Evolutionary conservation across 2,113 vertebrate genomes (phyloP), one percentile per base, ranked within the genome.

Genomic region (Psittacula cyanocephala): DNA sequence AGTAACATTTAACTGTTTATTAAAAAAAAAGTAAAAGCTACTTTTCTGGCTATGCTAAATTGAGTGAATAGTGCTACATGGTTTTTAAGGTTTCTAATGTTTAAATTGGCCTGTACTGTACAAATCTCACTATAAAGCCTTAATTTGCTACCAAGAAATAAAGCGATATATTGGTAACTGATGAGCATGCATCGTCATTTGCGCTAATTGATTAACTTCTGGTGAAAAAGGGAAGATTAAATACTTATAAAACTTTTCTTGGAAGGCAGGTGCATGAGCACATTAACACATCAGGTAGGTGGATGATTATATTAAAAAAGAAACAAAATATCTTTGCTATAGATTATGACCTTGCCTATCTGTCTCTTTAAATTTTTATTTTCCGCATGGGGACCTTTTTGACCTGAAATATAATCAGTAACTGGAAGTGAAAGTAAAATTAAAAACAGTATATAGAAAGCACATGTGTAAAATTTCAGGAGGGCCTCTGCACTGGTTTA

Each of bases 121-220:
- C 96, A 97, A 98, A 92, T 97, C 96, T 98, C 97, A 95, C 95
- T 97, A 96, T 98, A 98, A 98, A 97, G 97, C 98, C 98, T 98
- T 98, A 98, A 98, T 97, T 98, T 98, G 97, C 97, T 98, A 98
- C 97, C 96, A 88, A 98, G 97, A 98, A 98, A 98, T 98, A 98
- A 98, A 98, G 97, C 97, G 97, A 97, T 98, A 98, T 98, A 97
- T 98, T 98, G 96, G 91, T 98, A 97, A 97, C 86, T 55, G 77
- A 47, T 81, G 67, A 93, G 89, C 7, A 3, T 89, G 83, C 77
- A 81, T 95, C 0, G 0, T 97, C 70, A 87, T 95, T 96, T 94
- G 59, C 74, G 84, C 49, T 65, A 31, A 57, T 28, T 59, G 23
- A 52, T 76, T 49, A 76, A 72, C 39, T 81, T 55, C 44, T 72